These are phyloP conservation scores for Monomorium pharaonis DNA, from an alignment of 1,140 invertebrate species.

Conservation along the genomic window DNA sequence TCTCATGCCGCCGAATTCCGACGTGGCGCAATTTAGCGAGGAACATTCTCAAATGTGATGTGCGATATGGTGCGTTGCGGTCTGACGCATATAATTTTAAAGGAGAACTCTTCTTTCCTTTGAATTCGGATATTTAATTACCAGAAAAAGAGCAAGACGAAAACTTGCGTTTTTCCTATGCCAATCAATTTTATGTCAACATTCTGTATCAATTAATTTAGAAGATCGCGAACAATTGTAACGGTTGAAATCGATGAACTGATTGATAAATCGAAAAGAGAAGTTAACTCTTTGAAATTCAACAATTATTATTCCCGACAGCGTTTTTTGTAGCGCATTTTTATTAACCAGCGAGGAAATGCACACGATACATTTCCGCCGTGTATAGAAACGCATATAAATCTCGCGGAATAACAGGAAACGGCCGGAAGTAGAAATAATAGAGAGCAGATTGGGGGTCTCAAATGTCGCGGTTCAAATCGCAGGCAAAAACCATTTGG, in stretches of 20 bases:
- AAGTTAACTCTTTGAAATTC: not conserved
- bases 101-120: not conserved
- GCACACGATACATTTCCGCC: not conserved
- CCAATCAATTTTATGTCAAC: not conserved
- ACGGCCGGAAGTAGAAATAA: conserved; percentile 23
- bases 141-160: not conserved
- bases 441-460: conserved; percentile 26
- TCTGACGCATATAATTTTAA: not conserved
- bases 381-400: conserved; percentile 15
- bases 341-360: not conserved
- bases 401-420: conserved; percentile 45
- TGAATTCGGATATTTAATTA: not conserved
- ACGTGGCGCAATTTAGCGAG: conserved; percentile 24
- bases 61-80: not conserved
- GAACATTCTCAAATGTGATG: not conserved
- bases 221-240: not conserved
- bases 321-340: conserved; percentile 8
- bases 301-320: not conserved
- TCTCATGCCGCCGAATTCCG: conserved; percentile 42
- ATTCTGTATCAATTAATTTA: not conserved
- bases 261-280: not conserved
- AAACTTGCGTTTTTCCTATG: not conserved
- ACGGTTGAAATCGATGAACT: not conserved
- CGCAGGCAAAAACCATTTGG: conserved; percentile 51
- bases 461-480: conserved; percentile 44